Percentiles rank a stretch among this genome's conserved stretches.
phyloP scores from a whole-genome alignment of 1,140 invertebrate genomes.

The Subanguina moxae region DNA sequence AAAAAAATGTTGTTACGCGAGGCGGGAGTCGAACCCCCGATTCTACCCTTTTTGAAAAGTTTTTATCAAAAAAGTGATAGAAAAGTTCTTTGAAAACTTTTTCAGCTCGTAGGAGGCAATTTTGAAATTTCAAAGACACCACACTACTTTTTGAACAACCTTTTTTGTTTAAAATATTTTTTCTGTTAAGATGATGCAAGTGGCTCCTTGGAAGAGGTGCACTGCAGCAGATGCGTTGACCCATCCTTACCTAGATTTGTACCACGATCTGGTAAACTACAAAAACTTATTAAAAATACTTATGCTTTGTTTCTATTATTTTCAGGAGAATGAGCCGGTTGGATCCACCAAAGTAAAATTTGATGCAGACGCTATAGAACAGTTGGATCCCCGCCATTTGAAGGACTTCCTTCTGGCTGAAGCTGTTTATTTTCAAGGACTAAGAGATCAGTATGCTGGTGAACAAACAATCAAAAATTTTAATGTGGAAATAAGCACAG shows the following conservation, averaged over 20 bases:
- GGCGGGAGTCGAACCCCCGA: no score
- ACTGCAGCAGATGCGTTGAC: slow-evolving; percentile 47
- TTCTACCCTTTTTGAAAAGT: no score
- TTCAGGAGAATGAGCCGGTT: slow-evolving; percentile 38
- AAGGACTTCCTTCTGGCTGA: slow-evolving; percentile 24
- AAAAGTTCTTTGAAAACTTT: no score
- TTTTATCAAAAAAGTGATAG: no score
- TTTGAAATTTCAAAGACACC: no score
- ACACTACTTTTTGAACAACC: no score
- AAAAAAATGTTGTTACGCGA: no score
- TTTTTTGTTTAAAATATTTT: background rate
- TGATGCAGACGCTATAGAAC: slow-evolving; percentile 46
- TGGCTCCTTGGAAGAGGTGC: slow-evolving; percentile 40
- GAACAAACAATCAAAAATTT: no score
- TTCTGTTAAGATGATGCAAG: slow-evolving; percentile 24
- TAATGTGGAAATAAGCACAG: no score
- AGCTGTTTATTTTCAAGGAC: slow-evolving; percentile 21
- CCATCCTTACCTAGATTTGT: slow-evolving; percentile 46
- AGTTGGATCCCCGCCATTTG: slow-evolving; percentile 19
- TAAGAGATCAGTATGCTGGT: background rate
- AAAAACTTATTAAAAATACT: background rate
- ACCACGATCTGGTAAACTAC: slow-evolving; percentile 27
- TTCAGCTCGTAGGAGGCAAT: no score
- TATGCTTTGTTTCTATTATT: background rate
- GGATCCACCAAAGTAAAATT: slow-evolving; percentile 24